Evolutionary conservation across 2,888 invertebrate genomes (phyloP).

Genomic region (Diploptera punctata): DNA sequence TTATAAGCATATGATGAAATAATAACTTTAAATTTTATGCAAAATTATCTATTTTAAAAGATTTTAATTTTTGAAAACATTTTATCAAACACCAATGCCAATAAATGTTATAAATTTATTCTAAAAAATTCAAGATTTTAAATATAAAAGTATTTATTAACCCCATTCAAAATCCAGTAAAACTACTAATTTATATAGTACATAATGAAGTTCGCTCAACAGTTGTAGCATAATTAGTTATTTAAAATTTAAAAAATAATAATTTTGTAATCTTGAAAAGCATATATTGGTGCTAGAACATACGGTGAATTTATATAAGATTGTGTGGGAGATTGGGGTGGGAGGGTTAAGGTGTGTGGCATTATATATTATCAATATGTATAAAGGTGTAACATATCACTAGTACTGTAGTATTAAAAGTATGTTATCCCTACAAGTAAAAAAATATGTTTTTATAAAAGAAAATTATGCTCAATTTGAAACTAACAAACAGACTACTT

Average conservation of each 20-base stretch:
- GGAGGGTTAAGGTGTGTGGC: slow-evolving; percentile 38
- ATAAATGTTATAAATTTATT: too few species aligned
- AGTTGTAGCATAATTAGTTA: too few species aligned
- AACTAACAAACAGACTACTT: slow-evolving; percentile 1
- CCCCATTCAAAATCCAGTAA: too few species aligned
- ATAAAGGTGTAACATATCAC: slow-evolving; percentile 34
- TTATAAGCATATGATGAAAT: too few species aligned
- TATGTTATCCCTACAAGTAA: not conserved
- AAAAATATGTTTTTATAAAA: not conserved
- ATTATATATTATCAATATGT: slow-evolving; percentile 39
- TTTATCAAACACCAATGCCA: too few species aligned
- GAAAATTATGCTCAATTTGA: slow-evolving; percentile 22
- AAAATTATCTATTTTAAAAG: too few species aligned
- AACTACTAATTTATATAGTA: too few species aligned
- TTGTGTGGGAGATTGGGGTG: slow-evolving; percentile 30
- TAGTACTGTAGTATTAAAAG: not conserved
- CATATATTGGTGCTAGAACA: slow-evolving; percentile 18
- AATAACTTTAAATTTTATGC: too few species aligned
- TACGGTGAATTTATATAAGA: slow-evolving; percentile 16
- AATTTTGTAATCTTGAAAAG: slow-evolving; percentile 11
- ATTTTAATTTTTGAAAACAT: too few species aligned
- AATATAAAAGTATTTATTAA: too few species aligned
- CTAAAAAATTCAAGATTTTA: too few species aligned
- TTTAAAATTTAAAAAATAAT: not conserved
- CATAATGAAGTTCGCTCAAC: too few species aligned